phyloP scores from a whole-genome alignment of 2,113 vertebrate species.

The Labrus mixtus region DNA sequence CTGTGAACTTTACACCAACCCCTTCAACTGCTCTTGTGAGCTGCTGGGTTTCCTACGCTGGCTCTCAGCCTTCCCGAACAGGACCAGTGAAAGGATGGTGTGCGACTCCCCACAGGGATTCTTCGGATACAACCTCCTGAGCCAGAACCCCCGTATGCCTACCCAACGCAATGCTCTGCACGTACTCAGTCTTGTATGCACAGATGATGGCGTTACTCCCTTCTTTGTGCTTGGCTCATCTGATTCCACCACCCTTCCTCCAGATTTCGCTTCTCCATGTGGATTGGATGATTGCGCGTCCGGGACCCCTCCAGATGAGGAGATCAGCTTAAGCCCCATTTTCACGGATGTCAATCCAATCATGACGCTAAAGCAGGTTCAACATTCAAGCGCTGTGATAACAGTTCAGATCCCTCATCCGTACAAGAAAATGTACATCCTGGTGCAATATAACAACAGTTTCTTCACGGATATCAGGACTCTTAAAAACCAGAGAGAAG shows the following conservation, averaged over 20 bases:
- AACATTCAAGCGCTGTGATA: constrained; percentile 89
- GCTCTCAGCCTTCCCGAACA: constrained; percentile 93
- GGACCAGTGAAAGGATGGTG: constrained; percentile 94
- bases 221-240: constrained; percentile 74
- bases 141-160: constrained; percentile 88
- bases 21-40: constrained; percentile 97
- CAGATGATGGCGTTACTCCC: constrained; percentile 84
- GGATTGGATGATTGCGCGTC: constrained; percentile 92
- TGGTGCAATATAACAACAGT: constrained; percentile 95
- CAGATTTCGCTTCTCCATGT: constrained; percentile 87
- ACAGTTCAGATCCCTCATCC: constrained; percentile 93
- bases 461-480: constrained; percentile 91
- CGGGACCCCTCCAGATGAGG: constrained; percentile 87
- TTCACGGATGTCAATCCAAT: constrained; percentile 85
- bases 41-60: constrained; percentile 95
- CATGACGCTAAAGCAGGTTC: constrained; percentile 88
- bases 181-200: constrained; percentile 91
- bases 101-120: constrained; percentile 93
- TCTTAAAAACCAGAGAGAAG: constrained; percentile 89
- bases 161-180: constrained; percentile 90
- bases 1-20: constrained; percentile 97
- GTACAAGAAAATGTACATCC: constrained; percentile 95
- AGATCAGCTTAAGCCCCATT: constrained; percentile 85
- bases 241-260: constrained; percentile 81
- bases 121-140: constrained; percentile 92